Evolutionary conservation across 2,888 invertebrate genomes (phyloP).

Genomic region (Antheraea yamamai): DNA sequence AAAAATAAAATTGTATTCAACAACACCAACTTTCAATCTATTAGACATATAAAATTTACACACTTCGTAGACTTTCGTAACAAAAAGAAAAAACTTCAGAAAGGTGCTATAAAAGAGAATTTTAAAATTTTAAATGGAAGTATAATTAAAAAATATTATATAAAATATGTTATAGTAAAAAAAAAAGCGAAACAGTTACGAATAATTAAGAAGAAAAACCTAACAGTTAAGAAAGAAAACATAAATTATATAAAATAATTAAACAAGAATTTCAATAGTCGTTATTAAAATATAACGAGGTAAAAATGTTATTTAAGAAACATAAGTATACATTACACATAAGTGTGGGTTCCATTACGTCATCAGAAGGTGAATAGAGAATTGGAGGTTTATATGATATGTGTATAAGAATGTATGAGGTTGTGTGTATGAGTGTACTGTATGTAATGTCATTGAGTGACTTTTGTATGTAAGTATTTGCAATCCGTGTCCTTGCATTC

Average conservation of each 20-base stretch:
- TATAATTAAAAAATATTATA: neutral
- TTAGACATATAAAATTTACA: no score
- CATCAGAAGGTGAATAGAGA: conserved; percentile 40
- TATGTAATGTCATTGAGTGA: conserved; percentile 57
- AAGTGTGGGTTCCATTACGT: conserved; percentile 55
- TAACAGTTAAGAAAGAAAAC: neutral
- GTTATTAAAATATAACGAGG: neutral
- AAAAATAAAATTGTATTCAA: no score
- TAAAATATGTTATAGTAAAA: neutral
- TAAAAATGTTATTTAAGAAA: conserved; percentile 25
- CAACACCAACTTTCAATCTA: no score
- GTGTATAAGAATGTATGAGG: conserved; percentile 30
- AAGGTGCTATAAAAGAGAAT: no score
- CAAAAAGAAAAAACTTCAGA: no score
- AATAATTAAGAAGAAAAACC: no score
- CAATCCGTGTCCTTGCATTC: conserved; percentile 77
- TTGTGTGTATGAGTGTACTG: conserved; percentile 37
- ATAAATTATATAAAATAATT: neutral
- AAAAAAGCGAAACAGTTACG: neutral
- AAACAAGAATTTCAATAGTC: neutral
- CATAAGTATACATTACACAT: conserved; percentile 73
- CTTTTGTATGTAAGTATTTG: conserved; percentile 74
- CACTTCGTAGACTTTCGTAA: no score
- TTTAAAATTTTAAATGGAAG: no score
- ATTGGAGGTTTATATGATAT: conserved; percentile 19